These are phyloP conservation scores for Yponomeuta evonymella DNA, from an alignment of 2,888 invertebrate species.

Conservation along the genomic window DNA sequence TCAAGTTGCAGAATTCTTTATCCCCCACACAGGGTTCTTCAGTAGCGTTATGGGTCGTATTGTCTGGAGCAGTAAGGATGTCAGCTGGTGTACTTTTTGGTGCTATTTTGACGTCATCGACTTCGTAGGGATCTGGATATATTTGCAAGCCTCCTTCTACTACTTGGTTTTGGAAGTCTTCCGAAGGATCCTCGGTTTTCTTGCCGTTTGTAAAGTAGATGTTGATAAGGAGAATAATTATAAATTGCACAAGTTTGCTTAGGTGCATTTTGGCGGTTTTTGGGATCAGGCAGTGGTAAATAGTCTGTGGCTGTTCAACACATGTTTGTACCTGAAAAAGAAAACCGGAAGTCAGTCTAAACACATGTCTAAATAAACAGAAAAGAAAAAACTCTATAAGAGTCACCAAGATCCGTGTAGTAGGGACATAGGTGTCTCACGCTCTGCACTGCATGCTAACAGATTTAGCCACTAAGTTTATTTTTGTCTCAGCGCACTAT, in stretches of 20 bases:
- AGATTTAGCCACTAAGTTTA: neutral
- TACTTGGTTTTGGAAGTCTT: neutral
- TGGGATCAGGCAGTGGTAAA: neutral
- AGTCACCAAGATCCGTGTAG: too few relatives aligned
- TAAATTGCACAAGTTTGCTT: neutral
- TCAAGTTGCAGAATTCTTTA: conserved; percentile 61
- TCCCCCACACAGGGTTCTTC: conserved; percentile 51
- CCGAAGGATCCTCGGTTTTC: neutral
- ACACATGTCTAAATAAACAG: too few relatives aligned
- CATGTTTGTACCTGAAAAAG: neutral
- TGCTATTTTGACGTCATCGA: neutral
- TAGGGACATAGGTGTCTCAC: too few relatives aligned
- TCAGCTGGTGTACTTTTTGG: neutral
- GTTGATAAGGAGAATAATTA: neutral
- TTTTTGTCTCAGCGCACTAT: neutral
- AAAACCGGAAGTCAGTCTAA: neutral
- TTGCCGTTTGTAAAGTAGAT: neutral
- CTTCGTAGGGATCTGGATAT: neutral
- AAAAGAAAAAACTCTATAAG: too few relatives aligned
- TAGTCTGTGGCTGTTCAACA: neutral
- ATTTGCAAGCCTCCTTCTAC: neutral
- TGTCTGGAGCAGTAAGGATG: neutral
- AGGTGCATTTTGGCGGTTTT: neutral
- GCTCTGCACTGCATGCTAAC: too few relatives aligned
- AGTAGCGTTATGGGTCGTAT: neutral